phyloP scores from a whole-genome alignment of 2,113 vertebrate genomes.

The Fregetta grallaria region DNA sequence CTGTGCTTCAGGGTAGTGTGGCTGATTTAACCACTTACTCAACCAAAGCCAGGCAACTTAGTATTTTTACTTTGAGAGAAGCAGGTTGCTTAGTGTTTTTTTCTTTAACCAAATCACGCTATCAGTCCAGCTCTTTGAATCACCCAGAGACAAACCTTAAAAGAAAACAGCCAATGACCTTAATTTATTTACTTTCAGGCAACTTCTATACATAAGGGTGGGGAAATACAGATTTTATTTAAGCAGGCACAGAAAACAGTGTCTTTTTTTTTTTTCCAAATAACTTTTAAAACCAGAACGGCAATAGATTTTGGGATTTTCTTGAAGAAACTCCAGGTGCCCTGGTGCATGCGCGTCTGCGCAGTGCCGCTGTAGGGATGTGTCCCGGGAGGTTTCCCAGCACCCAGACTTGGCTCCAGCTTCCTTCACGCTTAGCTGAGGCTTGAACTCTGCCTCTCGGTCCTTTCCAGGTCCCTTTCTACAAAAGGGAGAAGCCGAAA shows the following conservation, averaged over 20 bases:
- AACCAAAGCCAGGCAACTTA: not conserved
- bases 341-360: rapidly evolving
- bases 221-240: not conserved
- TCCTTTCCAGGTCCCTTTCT: not conserved
- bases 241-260: not conserved
- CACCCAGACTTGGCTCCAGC: not conserved
- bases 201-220: not conserved
- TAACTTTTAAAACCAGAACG: not conserved
- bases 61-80: not conserved
- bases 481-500: not conserved
- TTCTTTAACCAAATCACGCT: not conserved
- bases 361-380: not conserved
- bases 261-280: not conserved
- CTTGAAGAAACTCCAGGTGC: not conserved
- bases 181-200: not conserved
- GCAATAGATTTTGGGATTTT: not conserved
- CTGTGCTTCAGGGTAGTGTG: not conserved
- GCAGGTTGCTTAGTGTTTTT: not conserved
- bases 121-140: not conserved
- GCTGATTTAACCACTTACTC: not conserved
- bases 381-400: not conserved
- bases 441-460: not conserved
- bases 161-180: not conserved
- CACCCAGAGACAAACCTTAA: not conserved
- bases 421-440: not conserved